phyloP scores from a whole-genome alignment of 2,797 vertebrate species.

The Calcarius lapponicus region DNA sequence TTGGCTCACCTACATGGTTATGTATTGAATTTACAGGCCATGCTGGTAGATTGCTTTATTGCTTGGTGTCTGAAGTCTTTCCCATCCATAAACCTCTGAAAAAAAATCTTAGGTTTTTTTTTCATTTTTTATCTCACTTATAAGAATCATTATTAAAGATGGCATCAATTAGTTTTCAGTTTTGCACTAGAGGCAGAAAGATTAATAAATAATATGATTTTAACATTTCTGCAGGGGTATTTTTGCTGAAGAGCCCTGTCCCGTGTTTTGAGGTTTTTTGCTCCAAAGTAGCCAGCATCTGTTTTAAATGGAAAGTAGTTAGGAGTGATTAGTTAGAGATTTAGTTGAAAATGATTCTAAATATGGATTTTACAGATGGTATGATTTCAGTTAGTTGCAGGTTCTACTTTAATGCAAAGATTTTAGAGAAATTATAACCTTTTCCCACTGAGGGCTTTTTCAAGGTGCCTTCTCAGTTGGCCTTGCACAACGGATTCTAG shows the following conservation, averaged over 20 bases:
- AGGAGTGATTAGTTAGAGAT: neutral
- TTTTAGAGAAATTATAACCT: neutral
- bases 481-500: neutral
- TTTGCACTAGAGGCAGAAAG: neutral
- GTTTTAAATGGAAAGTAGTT: neutral
- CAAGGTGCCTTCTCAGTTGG: neutral
- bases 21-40: neutral
- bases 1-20: neutral
- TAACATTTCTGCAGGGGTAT: neutral
- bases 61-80: neutral
- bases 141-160: neutral
- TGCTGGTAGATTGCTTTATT: neutral
- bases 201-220: neutral
- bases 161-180: neutral
- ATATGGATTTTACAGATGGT: neutral
- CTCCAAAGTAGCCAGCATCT: neutral
- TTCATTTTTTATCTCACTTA: neutral
- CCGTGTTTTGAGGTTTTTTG: neutral
- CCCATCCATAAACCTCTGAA: neutral
- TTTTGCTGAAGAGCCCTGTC: neutral
- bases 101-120: neutral
- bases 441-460: neutral
- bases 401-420: neutral
- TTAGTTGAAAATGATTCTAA: neutral
- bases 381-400: neutral